Evolutionary conservation across 92 coral and sea anemone genomes (phyloP).

Genomic region (Porites evermanni): DNA sequence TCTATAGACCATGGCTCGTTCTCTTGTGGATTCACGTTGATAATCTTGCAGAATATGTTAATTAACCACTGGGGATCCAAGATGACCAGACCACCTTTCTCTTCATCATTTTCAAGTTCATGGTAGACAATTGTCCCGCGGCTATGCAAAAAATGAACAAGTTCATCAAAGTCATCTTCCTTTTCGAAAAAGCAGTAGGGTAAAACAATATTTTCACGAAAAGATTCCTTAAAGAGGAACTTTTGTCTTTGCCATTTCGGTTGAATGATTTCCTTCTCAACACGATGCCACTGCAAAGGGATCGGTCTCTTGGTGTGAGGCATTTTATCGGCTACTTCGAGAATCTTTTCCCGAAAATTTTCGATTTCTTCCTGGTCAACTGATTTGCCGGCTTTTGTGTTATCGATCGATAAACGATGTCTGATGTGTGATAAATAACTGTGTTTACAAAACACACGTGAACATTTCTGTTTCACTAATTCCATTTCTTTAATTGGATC

Average conservation of each 20-base stretch:
- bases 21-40: background rate
- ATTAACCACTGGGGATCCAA: background rate
- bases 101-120: too few relatives aligned
- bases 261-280: background rate
- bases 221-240: background rate
- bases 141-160: background rate
- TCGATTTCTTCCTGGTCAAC: background rate
- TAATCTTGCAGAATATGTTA: background rate
- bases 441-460: too few relatives aligned
- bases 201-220: background rate
- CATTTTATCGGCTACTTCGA: background rate
- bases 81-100: background rate
- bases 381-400: background rate
- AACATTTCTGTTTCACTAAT: too few relatives aligned
- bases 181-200: background rate
- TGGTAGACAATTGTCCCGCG: slow-evolving; percentile 5
- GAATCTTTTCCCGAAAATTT: background rate
- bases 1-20: background rate
- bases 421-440: too few relatives aligned
- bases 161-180: background rate
- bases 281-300: slow-evolving; percentile 6
- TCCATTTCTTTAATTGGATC: too few relatives aligned
- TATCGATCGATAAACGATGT: background rate
- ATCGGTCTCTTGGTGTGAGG: background rate
- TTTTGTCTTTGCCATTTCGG: background rate